These are phyloP conservation scores for Octodon degus DNA, from an alignment of 2,113 vertebrate genomes.

Conservation along the genomic window DNA sequence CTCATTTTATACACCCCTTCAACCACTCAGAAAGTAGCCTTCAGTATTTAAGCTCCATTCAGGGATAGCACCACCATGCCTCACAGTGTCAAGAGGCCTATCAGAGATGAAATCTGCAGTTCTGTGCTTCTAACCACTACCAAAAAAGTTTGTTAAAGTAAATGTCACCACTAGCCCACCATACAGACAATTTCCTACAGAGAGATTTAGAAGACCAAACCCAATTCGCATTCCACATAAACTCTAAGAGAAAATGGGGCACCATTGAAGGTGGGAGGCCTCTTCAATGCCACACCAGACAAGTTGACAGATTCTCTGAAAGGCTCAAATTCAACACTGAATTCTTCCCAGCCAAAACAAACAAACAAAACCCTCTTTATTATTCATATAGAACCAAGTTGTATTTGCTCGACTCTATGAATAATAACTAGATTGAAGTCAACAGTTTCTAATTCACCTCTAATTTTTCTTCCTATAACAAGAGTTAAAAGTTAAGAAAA, in stretches of 20 bases:
- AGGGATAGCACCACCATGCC: constrained; percentile 84
- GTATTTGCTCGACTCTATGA: constrained; percentile 48
- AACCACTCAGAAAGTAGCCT: constrained; percentile 82
- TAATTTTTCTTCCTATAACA: constrained; percentile 58
- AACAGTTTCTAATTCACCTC: constrained; percentile 62
- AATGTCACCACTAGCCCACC: constrained; percentile 54
- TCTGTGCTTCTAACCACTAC: constrained; percentile 72
- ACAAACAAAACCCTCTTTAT: constrained; percentile 1
- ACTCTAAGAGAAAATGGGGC: not conserved
- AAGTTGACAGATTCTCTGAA: not conserved
- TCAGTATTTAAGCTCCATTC: constrained; percentile 81
- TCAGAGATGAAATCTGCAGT: constrained; percentile 83
- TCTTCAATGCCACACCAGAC: not conserved
- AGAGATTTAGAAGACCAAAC: constrained; percentile 57
- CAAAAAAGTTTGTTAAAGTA: constrained; percentile 65
- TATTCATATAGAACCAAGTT: constrained; percentile 34
- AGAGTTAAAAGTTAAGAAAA: constrained; percentile 57
- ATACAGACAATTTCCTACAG: constrained; percentile 34
- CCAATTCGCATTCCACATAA: constrained; percentile 25
- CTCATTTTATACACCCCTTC: constrained; percentile 80
- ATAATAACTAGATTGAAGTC: constrained; percentile 66
- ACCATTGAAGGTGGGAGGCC: not conserved
- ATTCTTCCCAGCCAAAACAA: constrained; percentile 49
- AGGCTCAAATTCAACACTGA: constrained; percentile 27
- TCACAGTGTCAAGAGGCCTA: constrained; percentile 85